A percentile compares a stretch with the other conserved stretches of the same genome.
phyloP scores from a whole-genome alignment of 2,888 invertebrate species.

The Fabriciana adippe region DNA sequence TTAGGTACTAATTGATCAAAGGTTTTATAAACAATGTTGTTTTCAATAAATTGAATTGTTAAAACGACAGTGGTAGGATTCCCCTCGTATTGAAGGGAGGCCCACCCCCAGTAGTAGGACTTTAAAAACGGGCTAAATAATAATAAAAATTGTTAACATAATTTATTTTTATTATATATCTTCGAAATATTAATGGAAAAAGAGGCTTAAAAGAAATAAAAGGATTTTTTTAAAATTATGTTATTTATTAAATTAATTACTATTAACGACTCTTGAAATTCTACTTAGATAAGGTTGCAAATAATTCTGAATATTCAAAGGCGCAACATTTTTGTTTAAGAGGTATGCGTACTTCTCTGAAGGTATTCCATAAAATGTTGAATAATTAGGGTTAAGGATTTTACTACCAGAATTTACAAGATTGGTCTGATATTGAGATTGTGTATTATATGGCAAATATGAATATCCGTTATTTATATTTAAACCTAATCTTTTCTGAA shows the following conservation, averaged over 20 bases:
- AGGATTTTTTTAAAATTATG: too few relatives aligned
- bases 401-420: conserved; percentile 1
- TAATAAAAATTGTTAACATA: too few relatives aligned
- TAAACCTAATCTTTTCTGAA: not conserved
- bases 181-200: too few relatives aligned
- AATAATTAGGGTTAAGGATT: not conserved
- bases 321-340: not conserved
- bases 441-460: not conserved
- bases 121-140: too few relatives aligned
- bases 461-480: not conserved
- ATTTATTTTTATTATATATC: too few relatives aligned
- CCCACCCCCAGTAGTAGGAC: too few relatives aligned
- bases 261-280: not conserved
- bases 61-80: too few relatives aligned
- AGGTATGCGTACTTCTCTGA: not conserved
- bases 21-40: too few relatives aligned
- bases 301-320: not conserved
- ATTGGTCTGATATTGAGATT: not conserved
- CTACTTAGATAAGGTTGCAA: not conserved
- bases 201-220: too few relatives aligned
- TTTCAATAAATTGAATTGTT: too few relatives aligned
- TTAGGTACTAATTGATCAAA: too few relatives aligned
- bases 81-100: too few relatives aligned
- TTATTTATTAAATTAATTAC: not conserved
- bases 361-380: conserved; percentile 1